phyloP scores from a whole-genome alignment of 2,888 invertebrate species.

The Aelia acuminata region DNA sequence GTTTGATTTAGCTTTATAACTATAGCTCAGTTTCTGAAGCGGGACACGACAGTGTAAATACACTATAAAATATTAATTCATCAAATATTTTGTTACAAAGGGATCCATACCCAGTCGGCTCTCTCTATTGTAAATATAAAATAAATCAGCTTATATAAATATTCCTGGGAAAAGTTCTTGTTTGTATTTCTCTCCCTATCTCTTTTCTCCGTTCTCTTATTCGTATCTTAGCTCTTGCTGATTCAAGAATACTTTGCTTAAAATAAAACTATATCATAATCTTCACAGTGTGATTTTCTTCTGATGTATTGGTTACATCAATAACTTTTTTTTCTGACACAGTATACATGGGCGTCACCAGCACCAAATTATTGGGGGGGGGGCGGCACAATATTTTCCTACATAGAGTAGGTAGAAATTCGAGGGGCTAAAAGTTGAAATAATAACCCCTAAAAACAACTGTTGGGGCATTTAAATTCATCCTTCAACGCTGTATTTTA shows the following conservation, averaged over 20 bases:
- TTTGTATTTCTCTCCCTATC: neutral
- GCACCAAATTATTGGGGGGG: no score
- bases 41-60: neutral
- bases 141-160: constrained; percentile 26
- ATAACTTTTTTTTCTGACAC: no score
- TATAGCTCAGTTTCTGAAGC: neutral
- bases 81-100: neutral
- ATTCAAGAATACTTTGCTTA: neutral
- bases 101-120: neutral
- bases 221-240: neutral
- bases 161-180: neutral
- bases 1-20: neutral
- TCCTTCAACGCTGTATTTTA: no score
- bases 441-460: no score
- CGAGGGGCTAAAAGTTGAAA: no score
- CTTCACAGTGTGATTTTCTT: no score
- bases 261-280: no score
- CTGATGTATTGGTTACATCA: no score
- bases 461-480: no score
- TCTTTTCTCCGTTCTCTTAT: neutral
- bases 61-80: neutral
- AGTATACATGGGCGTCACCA: no score
- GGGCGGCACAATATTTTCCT: no score
- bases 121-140: constrained; percentile 13
- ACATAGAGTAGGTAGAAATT: no score